Percentiles rank a stretch among this genome's conserved stretches.
phyloP scores from a whole-genome alignment of 1,140 invertebrate species.

The Papilio polyxenes region DNA sequence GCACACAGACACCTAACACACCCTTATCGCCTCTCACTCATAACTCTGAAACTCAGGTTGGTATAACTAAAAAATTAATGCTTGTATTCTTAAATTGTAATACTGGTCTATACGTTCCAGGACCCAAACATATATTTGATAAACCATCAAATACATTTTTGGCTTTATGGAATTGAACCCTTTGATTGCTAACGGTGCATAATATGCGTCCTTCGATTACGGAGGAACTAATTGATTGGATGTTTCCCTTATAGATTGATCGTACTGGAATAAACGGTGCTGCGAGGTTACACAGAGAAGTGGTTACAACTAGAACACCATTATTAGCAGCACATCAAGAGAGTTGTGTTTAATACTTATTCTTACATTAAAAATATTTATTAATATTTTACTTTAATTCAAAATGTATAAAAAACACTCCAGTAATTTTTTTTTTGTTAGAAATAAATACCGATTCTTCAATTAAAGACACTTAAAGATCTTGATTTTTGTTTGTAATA shows the following conservation, averaged over 20 bases:
- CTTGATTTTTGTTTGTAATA: too few species aligned
- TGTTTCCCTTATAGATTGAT: constrained; percentile 64
- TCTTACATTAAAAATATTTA: background rate
- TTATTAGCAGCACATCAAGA: constrained; percentile 90
- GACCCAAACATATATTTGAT: background rate
- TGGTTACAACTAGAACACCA: constrained; percentile 91
- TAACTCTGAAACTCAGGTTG: constrained; percentile 67
- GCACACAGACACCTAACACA: constrained; percentile 64
- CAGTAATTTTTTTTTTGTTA: background rate
- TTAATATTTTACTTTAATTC: background rate
- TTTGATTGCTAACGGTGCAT: background rate
- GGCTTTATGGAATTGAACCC: too few species aligned
- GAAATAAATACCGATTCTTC: too few species aligned
- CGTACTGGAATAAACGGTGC: constrained; percentile 57
- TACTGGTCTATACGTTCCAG: background rate
- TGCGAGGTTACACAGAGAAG: constrained; percentile 82
- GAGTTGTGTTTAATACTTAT: constrained; percentile 87
- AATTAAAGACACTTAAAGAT: too few species aligned
- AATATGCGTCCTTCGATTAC: background rate
- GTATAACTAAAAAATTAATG: constrained; percentile 42
- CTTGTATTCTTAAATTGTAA: constrained; percentile 11
- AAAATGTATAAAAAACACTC: background rate
- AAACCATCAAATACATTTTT: too few species aligned
- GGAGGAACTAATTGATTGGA: too few species aligned
- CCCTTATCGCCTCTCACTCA: constrained; percentile 59